Evolutionary conservation across 2,797 vertebrate genomes (phyloP).

Genomic region (Pantherophis alleghaniensis): DNA sequence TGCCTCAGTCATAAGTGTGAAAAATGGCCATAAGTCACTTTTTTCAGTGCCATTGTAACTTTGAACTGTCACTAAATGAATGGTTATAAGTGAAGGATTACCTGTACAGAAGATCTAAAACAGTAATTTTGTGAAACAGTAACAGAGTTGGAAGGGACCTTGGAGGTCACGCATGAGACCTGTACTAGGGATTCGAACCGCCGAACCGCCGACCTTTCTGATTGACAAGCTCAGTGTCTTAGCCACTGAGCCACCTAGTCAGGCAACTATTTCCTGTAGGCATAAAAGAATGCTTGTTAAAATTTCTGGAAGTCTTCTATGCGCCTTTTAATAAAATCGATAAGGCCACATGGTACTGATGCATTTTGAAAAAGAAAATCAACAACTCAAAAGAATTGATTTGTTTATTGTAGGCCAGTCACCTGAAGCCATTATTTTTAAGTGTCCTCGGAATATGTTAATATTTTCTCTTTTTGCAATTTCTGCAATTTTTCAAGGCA

Average conservation of each 20-base stretch:
- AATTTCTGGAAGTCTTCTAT: conserved; percentile 1
- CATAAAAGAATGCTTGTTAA: background rate
- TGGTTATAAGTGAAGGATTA: too few species aligned
- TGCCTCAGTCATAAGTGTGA: too few species aligned
- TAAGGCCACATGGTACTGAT: conserved; percentile 43
- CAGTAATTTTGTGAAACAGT: background rate
- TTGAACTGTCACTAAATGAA: too few species aligned
- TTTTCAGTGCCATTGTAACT: too few species aligned
- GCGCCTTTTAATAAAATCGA: conserved; percentile 16
- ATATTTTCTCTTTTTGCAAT: conserved; percentile 57
- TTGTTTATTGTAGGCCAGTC: conserved; percentile 43
- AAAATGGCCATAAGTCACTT: too few species aligned
- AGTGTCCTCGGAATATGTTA: conserved; percentile 46
- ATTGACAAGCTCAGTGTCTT: too few species aligned
- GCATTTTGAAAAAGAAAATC: conserved; percentile 36
- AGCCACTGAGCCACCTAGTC: too few species aligned
- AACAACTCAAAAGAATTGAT: conserved; percentile 48
- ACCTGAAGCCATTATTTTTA: conserved; percentile 57
- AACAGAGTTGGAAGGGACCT: too few species aligned
- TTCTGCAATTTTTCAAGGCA: conserved; percentile 54
- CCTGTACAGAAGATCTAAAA: too few species aligned
- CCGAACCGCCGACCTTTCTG: too few species aligned
- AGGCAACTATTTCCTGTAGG: background rate
- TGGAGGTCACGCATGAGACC: too few species aligned
- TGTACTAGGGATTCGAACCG: too few species aligned